A percentile compares a stretch with the other conserved stretches of the same genome.
phyloP scores from a whole-genome alignment of 2,797 vertebrate species.

The Lithobates pipiens region DNA sequence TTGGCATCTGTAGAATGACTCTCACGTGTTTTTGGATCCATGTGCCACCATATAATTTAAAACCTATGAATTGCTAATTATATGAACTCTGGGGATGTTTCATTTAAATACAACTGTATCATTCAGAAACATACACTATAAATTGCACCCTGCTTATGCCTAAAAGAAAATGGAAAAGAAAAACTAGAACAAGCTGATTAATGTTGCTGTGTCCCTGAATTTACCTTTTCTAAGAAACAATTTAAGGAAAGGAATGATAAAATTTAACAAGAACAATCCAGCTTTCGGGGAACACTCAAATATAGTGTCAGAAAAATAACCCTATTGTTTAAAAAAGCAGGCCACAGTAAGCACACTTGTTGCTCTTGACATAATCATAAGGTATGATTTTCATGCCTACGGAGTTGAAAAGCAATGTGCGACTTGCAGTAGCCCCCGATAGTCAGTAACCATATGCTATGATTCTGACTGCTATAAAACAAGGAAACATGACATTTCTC shows the following conservation, averaged over 20 bases:
- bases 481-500: background rate
- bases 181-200: constrained; percentile 51
- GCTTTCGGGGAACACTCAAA: constrained; percentile 26
- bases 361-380: background rate
- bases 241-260: constrained; percentile 23
- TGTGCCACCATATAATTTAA: constrained; percentile 39
- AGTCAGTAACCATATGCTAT: background rate
- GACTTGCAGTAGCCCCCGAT: background rate
- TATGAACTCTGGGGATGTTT: constrained; percentile 42
- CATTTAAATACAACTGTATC: constrained; percentile 42
- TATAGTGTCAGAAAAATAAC: background rate
- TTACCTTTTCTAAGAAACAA: constrained; percentile 24
- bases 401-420: background rate
- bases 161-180: constrained; percentile 27
- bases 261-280: background rate
- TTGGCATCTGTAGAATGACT: constrained; percentile 33
- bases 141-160: constrained; percentile 40
- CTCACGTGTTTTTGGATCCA: constrained; percentile 38
- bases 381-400: background rate
- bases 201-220: constrained; percentile 14
- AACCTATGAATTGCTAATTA: constrained; percentile 53
- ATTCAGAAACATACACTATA: constrained; percentile 34
- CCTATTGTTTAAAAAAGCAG: constrained; percentile 4
- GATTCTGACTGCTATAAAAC: background rate
- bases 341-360: background rate